Evolutionary conservation across 1,140 invertebrate genomes (phyloP), one percentile per base, ranked within the genome.

Genomic region (Metaphire vulgaris): DNA sequence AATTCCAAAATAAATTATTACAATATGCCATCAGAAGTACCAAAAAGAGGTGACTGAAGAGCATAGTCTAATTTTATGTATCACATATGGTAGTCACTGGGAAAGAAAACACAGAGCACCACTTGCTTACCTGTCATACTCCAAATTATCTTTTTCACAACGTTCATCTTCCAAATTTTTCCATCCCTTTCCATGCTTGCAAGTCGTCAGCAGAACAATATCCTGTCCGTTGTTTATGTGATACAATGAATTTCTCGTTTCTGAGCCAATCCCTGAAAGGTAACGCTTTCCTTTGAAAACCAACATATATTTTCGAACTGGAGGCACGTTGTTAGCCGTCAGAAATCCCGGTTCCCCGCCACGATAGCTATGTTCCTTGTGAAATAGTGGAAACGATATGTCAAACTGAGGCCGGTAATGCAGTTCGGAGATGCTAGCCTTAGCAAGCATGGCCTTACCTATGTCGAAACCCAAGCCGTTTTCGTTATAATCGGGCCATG

Each of bases 211-310:
- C 82, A 99, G 90, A 66, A 99, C 92, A 79, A 98, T 91, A 88
- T 98, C 96, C 80, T 92, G 90, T 21, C 91, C 91, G 88, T 99
- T 98, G 87, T 99, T 95, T 76, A 99, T 89, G 89, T 99, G 97
- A 89, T 98, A 96, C 69, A 99, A 89, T 16, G 95, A 94, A 87
- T 99, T 98, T 81, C 97, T 89, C 1, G 96, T 98, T 85, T 99
- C 96, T 71, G 96, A 98, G 2, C 97, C 97, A 80, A 99, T 99
- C 16, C 97, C 97, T 87, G 97, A 95, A 31, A 99, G 93, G 88
- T 99, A 99, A 80, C 97, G 89, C 87, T 99, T 99, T 32, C 96
- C 89, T 85, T 99, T 99, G 87, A 99, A 99, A 66, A 93, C 95
- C 77, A 98, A 87, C 75, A 98, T 89, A 87, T 97, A 96, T 82